Evolutionary conservation across 1,140 invertebrate species (phyloP).

Genomic region (Goniozus legneri): DNA sequence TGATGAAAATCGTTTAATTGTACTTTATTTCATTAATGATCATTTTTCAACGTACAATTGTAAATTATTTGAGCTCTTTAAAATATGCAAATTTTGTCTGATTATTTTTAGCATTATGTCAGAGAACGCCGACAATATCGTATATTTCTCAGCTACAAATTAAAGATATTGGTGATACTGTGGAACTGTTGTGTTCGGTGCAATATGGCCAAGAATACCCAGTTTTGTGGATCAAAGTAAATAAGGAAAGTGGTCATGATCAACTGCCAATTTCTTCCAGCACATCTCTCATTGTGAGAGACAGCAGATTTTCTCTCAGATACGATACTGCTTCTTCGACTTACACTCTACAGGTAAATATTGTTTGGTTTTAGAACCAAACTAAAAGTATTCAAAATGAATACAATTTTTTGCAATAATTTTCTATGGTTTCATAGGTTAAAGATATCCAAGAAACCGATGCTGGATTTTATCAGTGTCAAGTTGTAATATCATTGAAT

Average conservation of each 20-base stretch:
- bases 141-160: conserved; percentile 89
- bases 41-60: neutral
- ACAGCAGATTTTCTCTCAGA: conserved; percentile 81
- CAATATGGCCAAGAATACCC: conserved; percentile 85
- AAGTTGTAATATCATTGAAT: conserved; percentile 74
- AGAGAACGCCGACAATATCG: conserved; percentile 85
- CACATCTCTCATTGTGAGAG: conserved; percentile 77
- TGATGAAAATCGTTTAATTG: too few relatives aligned
- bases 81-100: conserved; percentile 9
- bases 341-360: conserved; percentile 76
- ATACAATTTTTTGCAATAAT: neutral
- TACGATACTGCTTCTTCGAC: conserved; percentile 75
- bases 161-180: conserved; percentile 84
- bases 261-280: conserved; percentile 74
- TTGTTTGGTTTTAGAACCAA: conserved; percentile 1
- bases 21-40: too few relatives aligned
- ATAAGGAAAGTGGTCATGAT: conserved; percentile 51
- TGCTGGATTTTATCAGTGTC: conserved; percentile 82
- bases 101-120: conserved; percentile 57
- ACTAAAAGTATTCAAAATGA: conserved; percentile 1
- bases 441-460: conserved; percentile 94
- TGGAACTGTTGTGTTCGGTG: conserved; percentile 84
- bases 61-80: neutral
- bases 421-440: conserved; percentile 63
- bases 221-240: conserved; percentile 76